Conservation (phyloP, 2,888 invertebrate genomes). For the Xylota segnis region DNA sequence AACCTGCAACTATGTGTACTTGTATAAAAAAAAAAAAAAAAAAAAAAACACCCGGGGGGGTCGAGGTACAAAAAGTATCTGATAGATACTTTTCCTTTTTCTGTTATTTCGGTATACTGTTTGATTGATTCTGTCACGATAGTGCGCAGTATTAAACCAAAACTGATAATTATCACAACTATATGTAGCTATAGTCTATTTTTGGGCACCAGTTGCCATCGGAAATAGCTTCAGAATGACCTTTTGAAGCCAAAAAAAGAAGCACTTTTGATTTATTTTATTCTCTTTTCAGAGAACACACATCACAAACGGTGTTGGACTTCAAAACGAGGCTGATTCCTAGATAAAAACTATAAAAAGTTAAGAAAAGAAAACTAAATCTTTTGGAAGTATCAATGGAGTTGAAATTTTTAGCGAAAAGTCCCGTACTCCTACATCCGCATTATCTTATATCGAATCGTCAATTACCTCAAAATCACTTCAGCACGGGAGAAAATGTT, state of each 20-base stretch:
- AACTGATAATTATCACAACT: slow-evolving; percentile 25
- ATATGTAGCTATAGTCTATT: slow-evolving; percentile 7
- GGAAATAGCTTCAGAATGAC: slow-evolving; percentile 32
- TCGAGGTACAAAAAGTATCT: slow-evolving; percentile 9
- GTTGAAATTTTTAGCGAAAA: background rate
- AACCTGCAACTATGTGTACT: slow-evolving; percentile 2
- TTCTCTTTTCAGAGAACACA: slow-evolving; percentile 31
- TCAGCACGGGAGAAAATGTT: slow-evolving; percentile 83
- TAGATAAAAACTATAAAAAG: background rate
- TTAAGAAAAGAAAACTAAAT: background rate
- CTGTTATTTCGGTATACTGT: slow-evolving; percentile 4
- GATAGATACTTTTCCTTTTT: slow-evolving; percentile 8
- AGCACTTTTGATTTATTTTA: background rate
- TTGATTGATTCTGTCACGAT: slow-evolving; percentile 54
- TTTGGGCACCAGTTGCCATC: slow-evolving; percentile 10
- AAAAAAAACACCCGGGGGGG: background rate
- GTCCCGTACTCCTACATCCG: background rate
- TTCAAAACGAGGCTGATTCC: background rate
- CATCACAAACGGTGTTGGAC: slow-evolving; percentile 10
- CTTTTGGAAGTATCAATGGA: slow-evolving; percentile 50
- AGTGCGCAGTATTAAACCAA: slow-evolving; percentile 10
- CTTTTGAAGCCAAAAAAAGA: slow-evolving; percentile 25
- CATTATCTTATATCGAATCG: slow-evolving; percentile 6
- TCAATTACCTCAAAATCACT: slow-evolving; percentile 50
- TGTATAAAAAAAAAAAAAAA: no score